phyloP scores from a whole-genome alignment of 2,797 vertebrate genomes.

The Pangasius mekongensis region DNA sequence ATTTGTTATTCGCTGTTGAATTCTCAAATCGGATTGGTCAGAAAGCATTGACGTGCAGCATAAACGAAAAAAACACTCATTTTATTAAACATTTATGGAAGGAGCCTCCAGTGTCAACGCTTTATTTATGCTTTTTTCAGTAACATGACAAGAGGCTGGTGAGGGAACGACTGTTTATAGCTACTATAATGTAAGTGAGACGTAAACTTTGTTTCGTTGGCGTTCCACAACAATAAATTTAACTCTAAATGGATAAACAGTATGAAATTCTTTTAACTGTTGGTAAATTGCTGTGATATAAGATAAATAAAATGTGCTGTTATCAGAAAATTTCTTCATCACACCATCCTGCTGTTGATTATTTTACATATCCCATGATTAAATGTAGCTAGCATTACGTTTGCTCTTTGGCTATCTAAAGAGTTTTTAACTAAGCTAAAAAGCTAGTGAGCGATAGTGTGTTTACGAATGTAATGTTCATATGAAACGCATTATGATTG shows the following conservation, averaged over 20 bases:
- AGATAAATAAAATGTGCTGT: too few species aligned
- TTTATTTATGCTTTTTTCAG: neutral
- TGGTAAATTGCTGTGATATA: too few species aligned
- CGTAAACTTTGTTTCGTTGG: too few species aligned
- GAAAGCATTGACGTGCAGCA: neutral
- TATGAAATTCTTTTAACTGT: too few species aligned
- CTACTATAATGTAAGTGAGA: too few species aligned
- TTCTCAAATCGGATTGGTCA: neutral
- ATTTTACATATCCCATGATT: neutral
- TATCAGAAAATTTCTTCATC: too few species aligned
- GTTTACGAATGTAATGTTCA: neutral
- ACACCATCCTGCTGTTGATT: neutral
- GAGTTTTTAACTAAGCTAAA: neutral
- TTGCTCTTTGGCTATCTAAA: neutral
- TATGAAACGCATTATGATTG: neutral
- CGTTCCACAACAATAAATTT: too few species aligned
- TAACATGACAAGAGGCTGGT: too few species aligned
- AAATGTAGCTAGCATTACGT: neutral
- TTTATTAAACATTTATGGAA: neutral
- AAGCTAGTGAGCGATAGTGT: neutral
- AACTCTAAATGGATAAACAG: too few species aligned
- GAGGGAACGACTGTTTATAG: too few species aligned
- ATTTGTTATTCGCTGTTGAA: neutral
- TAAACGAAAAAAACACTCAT: neutral
- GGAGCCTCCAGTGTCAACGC: neutral